Evolutionary conservation across 2,113 vertebrate genomes (phyloP).

Genomic region (Porphyrio hochstetteri): DNA sequence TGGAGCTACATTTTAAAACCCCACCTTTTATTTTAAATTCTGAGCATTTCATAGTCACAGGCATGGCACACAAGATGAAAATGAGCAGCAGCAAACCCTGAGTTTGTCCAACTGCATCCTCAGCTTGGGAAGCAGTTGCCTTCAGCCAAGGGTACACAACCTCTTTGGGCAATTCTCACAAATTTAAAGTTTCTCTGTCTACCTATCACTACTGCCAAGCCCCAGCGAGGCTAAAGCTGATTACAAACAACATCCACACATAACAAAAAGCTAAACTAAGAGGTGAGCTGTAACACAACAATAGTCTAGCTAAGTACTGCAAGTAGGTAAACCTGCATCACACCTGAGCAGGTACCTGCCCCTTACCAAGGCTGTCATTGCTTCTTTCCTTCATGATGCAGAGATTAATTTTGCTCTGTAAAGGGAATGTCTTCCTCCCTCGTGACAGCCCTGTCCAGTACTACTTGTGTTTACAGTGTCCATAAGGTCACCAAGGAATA

Average conservation of each 20-base stretch:
- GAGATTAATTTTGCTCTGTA: background rate
- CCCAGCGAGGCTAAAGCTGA: background rate
- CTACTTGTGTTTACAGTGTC: background rate
- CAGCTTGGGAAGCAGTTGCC: background rate
- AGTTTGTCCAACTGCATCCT: background rate
- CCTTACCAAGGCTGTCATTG: background rate
- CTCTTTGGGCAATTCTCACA: background rate
- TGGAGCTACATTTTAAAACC: background rate
- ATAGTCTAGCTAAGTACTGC: background rate
- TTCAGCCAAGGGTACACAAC: background rate
- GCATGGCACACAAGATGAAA: rapidly evolving
- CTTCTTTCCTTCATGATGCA: background rate
- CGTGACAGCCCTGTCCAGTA: background rate
- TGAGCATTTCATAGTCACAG: background rate
- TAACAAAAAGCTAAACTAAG: background rate
- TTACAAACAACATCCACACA: background rate
- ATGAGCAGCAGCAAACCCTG: background rate
- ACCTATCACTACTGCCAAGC: background rate
- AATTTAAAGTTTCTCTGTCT: background rate
- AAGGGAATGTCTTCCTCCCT: background rate
- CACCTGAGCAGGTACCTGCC: background rate
- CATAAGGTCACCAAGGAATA: background rate
- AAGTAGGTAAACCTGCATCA: background rate
- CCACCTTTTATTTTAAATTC: background rate
- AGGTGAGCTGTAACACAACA: background rate